These are phyloP conservation scores for Petrolisthes cinctipes DNA, from an alignment of 2,888 invertebrate genomes.

Conservation along the genomic window DNA sequence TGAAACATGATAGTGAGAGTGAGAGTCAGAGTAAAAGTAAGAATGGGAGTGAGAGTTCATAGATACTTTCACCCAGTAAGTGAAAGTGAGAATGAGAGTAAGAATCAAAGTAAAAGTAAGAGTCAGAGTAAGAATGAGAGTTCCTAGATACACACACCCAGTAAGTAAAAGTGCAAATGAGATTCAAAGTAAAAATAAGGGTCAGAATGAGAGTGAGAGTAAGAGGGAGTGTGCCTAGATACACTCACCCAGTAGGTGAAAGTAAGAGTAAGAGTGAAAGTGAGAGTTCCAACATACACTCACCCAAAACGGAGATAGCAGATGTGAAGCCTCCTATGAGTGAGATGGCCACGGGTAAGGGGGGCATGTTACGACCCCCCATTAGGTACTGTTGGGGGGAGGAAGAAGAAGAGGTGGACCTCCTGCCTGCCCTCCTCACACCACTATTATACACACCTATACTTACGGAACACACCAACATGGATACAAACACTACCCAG, in stretches of 20 bases:
- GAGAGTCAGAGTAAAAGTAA: no score
- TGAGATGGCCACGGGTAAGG: conserved; percentile 31
- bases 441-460: conserved; percentile 24
- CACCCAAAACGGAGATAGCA: conserved; percentile 40
- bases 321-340: conserved; percentile 43
- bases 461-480: conserved; percentile 19
- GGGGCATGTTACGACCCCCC: conserved; percentile 30
- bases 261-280: no score
- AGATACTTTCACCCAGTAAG: no score
- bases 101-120: no score
- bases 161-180: no score
- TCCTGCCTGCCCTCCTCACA: neutral
- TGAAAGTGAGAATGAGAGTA: no score
- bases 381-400: conserved; percentile 1
- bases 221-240: no score
- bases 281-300: neutral
- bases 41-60: no score
- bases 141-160: conserved; percentile 13
- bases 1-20: no score
- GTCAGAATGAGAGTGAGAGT: no score
- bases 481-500: conserved; percentile 11
- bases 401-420: neutral
- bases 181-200: no score
- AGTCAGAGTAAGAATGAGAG: neutral
- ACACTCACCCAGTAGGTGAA: no score